These are phyloP conservation scores for Drosophila emarginata DNA, from an alignment of 2,888 invertebrate species.

Conservation along the genomic window DNA sequence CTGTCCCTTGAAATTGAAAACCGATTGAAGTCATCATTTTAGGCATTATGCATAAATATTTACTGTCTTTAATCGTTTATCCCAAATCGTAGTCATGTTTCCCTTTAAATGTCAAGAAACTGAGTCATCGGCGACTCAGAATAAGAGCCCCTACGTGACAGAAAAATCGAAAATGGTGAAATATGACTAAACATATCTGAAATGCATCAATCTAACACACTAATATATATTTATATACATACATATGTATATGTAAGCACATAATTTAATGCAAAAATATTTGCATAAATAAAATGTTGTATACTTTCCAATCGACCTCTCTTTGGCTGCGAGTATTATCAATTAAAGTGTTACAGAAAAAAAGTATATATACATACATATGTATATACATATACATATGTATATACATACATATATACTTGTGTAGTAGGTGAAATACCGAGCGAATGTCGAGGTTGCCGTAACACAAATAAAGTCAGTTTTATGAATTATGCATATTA, in stretches of 20 bases:
- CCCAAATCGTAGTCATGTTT: not conserved
- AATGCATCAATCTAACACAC: not conserved
- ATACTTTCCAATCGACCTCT: not conserved
- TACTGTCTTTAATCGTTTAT: constrained; percentile 2
- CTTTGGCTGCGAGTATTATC: not conserved
- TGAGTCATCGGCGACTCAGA: not conserved
- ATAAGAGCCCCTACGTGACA: not conserved
- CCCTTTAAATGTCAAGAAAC: not conserved
- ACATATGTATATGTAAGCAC: not conserved
- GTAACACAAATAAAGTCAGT: constrained; percentile 10
- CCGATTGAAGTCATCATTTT: not conserved
- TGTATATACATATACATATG: not conserved
- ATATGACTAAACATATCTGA: not conserved
- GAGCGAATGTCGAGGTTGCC: constrained; percentile 12
- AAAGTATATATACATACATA: not conserved
- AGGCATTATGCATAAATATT: not conserved
- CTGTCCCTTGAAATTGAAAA: not conserved
- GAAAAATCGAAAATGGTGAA: not conserved
- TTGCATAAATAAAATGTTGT: not conserved
- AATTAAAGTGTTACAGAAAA: not conserved
- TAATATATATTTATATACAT: not conserved
- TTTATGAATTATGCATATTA: constrained; percentile 12
- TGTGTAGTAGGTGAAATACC: not conserved
- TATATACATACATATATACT: not conserved
- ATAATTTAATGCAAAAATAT: constrained; percentile 8